phyloP scores from a whole-genome alignment of 2,797 vertebrate genomes.

The Pyrocephalus nanus region DNA sequence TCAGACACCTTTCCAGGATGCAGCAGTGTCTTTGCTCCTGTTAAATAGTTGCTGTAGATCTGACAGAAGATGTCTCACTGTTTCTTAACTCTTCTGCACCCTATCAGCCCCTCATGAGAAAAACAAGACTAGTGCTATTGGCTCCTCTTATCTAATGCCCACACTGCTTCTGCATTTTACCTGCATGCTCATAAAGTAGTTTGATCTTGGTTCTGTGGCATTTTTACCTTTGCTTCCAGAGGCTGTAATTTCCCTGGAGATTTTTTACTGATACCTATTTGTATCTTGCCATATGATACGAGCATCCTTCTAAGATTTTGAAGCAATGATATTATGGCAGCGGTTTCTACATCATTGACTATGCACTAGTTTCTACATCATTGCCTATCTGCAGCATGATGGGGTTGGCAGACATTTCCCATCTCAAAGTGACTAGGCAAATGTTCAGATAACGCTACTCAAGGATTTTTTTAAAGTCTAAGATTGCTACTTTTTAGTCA shows the following conservation, averaged over 20 bases:
- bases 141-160: neutral
- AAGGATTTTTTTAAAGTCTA: neutral
- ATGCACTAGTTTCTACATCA: neutral
- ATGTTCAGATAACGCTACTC: neutral
- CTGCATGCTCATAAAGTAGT: neutral
- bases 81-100: neutral
- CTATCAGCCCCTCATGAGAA: neutral
- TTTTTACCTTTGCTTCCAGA: neutral
- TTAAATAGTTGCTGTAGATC: neutral
- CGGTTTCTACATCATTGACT: neutral
- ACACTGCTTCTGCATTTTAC: neutral
- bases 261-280: neutral
- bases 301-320: neutral
- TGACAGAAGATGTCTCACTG: neutral
- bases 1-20: neutral
- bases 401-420: neutral
- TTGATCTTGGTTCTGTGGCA: neutral
- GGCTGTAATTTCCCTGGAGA: neutral
- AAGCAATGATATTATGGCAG: neutral
- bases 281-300: neutral
- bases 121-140: rapidly evolving
- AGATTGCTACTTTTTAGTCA: neutral
- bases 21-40: neutral
- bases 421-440: neutral
- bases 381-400: neutral